Evolutionary conservation across 2,113 vertebrate genomes (phyloP).

Genomic region (Hemicordylus capensis): DNA sequence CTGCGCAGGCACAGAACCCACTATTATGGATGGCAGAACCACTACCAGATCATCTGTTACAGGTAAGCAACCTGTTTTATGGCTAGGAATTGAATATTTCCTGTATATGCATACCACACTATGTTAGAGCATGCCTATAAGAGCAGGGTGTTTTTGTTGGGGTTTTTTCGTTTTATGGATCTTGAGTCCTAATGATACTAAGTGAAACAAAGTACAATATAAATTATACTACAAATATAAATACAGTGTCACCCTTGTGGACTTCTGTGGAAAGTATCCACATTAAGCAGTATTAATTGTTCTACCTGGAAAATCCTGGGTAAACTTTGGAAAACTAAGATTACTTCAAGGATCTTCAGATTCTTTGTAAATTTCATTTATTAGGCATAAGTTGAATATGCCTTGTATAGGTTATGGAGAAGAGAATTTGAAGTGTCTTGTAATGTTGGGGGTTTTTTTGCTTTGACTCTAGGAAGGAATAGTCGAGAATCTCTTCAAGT

Average conservation of each 20-base stretch:
- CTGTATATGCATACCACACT: background rate
- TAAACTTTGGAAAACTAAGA: background rate
- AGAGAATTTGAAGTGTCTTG: background rate
- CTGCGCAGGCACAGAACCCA: too few species aligned
- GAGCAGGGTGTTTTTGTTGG: too few species aligned
- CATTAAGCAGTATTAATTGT: background rate
- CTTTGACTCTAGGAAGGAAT: conserved; percentile 89
- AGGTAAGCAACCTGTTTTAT: too few species aligned
- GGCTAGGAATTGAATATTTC: too few species aligned
- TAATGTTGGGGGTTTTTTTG: conserved; percentile 14
- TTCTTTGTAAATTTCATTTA: background rate
- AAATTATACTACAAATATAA: background rate
- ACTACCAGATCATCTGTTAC: too few species aligned
- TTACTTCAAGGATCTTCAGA: rapidly evolving
- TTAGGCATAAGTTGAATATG: background rate
- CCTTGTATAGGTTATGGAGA: background rate
- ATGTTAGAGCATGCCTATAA: background rate
- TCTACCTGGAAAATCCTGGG: conserved; percentile 7
- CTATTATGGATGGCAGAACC: too few species aligned
- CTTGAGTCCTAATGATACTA: background rate
- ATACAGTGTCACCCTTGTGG: background rate
- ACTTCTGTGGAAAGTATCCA: background rate
- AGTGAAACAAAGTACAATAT: background rate
- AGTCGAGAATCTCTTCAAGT: conserved; percentile 97
- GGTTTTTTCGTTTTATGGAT: background rate